Conservation (phyloP, 2,113 vertebrate genomes). For the Notiomystis cincta region DNA sequence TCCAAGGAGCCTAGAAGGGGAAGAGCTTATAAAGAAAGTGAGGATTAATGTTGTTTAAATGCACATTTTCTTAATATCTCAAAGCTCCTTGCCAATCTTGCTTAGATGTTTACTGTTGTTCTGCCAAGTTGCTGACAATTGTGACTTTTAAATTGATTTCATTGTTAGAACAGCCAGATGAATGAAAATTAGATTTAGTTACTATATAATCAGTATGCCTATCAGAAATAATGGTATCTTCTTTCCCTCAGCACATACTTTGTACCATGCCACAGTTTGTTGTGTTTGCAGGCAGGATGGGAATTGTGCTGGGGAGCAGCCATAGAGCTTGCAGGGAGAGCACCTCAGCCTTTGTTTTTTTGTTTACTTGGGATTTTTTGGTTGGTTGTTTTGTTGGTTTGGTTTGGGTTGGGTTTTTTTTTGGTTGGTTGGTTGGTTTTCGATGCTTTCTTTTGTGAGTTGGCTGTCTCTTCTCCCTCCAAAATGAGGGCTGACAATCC, state of each 20-base stretch:
- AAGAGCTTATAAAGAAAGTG: slow-evolving; percentile 25
- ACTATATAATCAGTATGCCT: not conserved
- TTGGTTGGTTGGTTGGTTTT: not conserved
- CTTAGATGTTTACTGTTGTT: slow-evolving; percentile 46
- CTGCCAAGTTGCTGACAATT: slow-evolving; percentile 45
- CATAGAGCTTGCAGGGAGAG: not conserved
- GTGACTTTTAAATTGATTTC: slow-evolving; percentile 45
- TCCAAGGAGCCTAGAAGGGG: slow-evolving; percentile 25
- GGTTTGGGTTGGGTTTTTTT: no score
- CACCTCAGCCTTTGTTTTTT: not conserved
- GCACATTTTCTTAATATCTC: slow-evolving; percentile 21
- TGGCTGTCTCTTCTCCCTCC: not conserved
- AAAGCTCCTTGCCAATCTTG: slow-evolving; percentile 11
- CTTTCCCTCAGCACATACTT: not conserved
- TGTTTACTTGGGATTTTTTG: not conserved
- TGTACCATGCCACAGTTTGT: not conserved
- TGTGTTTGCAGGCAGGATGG: not conserved
- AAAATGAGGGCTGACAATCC: not conserved
- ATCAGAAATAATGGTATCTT: not conserved
- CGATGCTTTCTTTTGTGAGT: not conserved
- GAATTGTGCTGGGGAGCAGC: not conserved
- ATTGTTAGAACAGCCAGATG: slow-evolving; percentile 18
- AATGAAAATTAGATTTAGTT: slow-evolving; percentile 20
- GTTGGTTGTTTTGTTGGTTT: not conserved
- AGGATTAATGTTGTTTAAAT: slow-evolving; percentile 33